Evolutionary conservation across 1,140 invertebrate species (phyloP).

Genomic region (Anadara kagoshimensis): DNA sequence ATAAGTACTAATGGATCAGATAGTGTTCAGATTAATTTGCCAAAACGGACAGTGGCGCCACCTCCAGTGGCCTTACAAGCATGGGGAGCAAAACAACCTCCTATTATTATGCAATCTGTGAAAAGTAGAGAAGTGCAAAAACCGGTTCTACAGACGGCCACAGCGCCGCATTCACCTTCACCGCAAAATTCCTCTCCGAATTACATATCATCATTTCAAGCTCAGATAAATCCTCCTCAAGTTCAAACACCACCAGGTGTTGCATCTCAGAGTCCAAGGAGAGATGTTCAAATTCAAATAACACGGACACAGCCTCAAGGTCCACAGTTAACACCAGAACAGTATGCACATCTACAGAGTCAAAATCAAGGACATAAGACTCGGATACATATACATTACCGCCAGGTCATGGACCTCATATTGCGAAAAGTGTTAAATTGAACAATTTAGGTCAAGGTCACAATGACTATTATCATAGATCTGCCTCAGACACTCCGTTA

Average conservation of each 20-base stretch:
- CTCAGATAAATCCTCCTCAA: conserved; percentile 44
- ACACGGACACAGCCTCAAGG: too few relatives aligned
- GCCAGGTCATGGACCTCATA: conserved; percentile 6
- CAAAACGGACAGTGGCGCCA: conserved; percentile 26
- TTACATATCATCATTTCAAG: conserved; percentile 39
- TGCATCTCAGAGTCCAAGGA: conserved; percentile 1
- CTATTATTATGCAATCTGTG: conserved; percentile 96
- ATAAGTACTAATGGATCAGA: conserved; percentile 15
- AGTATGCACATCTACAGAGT: conserved; percentile 11
- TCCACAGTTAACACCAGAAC: conserved; percentile 14
- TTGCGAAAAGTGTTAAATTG: conserved; percentile 31
- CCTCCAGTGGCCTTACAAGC: conserved; percentile 67
- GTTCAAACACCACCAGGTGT: conserved; percentile 4
- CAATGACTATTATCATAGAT: conserved; percentile 40
- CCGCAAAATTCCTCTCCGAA: conserved; percentile 13
- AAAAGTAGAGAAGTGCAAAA: conserved; percentile 92
- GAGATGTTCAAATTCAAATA: conserved; percentile 67
- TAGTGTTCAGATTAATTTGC: conserved; percentile 16
- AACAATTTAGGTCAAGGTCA: conserved; percentile 28
- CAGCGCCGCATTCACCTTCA: conserved; percentile 76
- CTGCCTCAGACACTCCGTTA: too few relatives aligned
- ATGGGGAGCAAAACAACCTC: conserved; percentile 81
- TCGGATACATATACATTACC: not conserved
- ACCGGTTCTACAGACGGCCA: conserved; percentile 93
- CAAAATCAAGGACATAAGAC: not conserved